phyloP scores from a whole-genome alignment of 37 sponge, comb jelly and placozoan genomes.

The Haliclona indistincta region DNA sequence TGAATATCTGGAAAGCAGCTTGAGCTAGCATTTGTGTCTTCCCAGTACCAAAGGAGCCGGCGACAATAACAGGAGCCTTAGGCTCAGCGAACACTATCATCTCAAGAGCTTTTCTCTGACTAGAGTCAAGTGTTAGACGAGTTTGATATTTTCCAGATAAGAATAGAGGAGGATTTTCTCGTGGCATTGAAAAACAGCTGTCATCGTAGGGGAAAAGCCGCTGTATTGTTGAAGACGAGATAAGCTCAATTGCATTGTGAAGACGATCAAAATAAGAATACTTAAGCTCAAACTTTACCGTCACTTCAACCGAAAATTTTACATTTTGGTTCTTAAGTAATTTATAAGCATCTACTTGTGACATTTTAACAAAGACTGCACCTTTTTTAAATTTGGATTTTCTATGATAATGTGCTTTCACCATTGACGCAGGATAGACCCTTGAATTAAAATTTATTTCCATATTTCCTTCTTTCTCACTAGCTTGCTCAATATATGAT shows the following conservation, averaged over 20 bases:
- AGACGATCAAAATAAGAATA: conserved; percentile 37
- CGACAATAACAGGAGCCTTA: conserved; percentile 49
- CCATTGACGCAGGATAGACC: too few species aligned
- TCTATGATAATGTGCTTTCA: too few species aligned
- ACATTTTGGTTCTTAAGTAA: too few species aligned
- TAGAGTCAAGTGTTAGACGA: background rate
- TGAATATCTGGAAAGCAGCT: conserved; percentile 31
- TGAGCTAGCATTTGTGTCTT: conserved; percentile 70
- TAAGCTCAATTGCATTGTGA: conserved; percentile 26
- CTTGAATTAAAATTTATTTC: too few species aligned
- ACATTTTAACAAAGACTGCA: too few species aligned
- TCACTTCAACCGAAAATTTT: too few species aligned
- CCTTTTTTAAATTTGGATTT: too few species aligned
- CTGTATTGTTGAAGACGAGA: background rate
- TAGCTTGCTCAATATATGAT: conserved; percentile 48
- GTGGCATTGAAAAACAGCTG: too few species aligned
- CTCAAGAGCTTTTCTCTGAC: conserved; percentile 25
- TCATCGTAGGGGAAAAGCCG: background rate
- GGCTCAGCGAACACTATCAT: conserved; percentile 14
- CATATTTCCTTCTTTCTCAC: too few species aligned
- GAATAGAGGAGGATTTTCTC: background rate
- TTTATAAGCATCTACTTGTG: too few species aligned
- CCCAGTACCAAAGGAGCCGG: conserved; percentile 80
- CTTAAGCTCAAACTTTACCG: conserved; percentile 19
- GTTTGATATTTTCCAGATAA: background rate